Base-by-base conservation (phyloP, 2,888 invertebrate genomes). In the Abrostola triplasia region DNA sequence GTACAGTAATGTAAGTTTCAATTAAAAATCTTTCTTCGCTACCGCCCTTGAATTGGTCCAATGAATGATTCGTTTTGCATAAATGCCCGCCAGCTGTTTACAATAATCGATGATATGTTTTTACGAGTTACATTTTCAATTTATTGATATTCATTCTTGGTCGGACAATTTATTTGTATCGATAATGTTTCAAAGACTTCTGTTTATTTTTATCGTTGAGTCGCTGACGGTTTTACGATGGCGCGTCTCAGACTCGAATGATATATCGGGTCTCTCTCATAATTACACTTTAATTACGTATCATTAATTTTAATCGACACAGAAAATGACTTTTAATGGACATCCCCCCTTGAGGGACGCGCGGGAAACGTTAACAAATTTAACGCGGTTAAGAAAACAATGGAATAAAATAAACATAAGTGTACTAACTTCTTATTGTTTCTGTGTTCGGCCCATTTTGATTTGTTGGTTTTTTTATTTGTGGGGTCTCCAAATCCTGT, bases 31-130 rank as follows among this genome's bases (percentile, higher is more conserved):
- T 84, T 80, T 77, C 81, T 87, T 90, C 91, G 93, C 93, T 92
- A 91, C 92, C 90, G 92, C 90, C 76, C 88, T 88, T 92, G 90
- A 89, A 89, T 91, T 91, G 90, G 87, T 82, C 91, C 91, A 85
- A 86, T 87, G 88, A 90, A 85, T 87, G 86, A 86, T 85, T 86
- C 87, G 88, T 91, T 93, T 92, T 90, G 92, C 93, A 92, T 91
- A 92, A 91, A 92, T 90, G 92, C 92, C 94, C 93, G 90, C 91
- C 89, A 92, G 93, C 93, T 92, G 92, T 92, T 93, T 92, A 93
- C 92, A 92, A 90, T 92, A 92, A 93, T 92, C 92, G 91, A 92
- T 92, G 90, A 92, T 92, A 92, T 91, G 91, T 92, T 93, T 93
- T 93, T 92, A 93, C 88, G 89, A 90, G 90, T 91, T 85, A 88